A percentile compares a stretch with the other conserved stretches of the same genome.
Evolutionary conservation across 2,888 invertebrate genomes (phyloP).

Genomic region (Drosophila macrothrix): DNA sequence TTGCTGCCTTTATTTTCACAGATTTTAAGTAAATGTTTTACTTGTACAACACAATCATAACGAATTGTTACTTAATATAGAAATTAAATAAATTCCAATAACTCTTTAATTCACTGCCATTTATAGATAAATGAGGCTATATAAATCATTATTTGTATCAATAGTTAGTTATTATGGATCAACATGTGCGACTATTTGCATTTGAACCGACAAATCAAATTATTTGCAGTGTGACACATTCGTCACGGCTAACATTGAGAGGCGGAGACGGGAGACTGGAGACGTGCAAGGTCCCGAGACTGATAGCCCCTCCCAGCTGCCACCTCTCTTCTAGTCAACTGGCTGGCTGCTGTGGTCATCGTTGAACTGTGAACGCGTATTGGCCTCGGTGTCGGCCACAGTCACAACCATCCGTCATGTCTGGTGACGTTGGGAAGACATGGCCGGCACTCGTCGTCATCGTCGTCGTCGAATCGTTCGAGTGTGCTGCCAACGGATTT

Average conservation of each 20-base stretch:
- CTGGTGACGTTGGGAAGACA: slow-evolving; percentile 63
- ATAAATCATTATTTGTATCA: slow-evolving; percentile 29
- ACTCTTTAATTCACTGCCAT: background rate
- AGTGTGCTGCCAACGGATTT: slow-evolving; percentile 74
- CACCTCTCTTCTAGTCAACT: background rate
- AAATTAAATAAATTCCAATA: background rate
- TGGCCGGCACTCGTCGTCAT: slow-evolving; percentile 31
- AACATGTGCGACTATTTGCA: slow-evolving; percentile 45
- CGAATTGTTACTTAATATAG: background rate
- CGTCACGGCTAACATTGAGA: slow-evolving; percentile 52
- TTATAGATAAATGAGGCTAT: background rate
- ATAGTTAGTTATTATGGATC: slow-evolving; percentile 50
- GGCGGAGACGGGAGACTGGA: background rate
- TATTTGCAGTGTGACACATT: slow-evolving; percentile 67
- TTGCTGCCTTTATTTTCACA: background rate
- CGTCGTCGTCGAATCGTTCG: slow-evolving; percentile 37
- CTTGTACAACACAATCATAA: background rate
- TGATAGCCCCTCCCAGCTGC: background rate
- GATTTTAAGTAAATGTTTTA: background rate
- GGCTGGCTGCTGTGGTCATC: slow-evolving; percentile 38
- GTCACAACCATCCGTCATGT: slow-evolving; percentile 76
- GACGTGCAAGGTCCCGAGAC: slow-evolving; percentile 33
- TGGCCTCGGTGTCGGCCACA: slow-evolving; percentile 71
- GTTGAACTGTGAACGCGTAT: slow-evolving; percentile 38
- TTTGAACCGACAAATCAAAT: slow-evolving; percentile 70